Percentiles rank a stretch among this genome's conserved stretches.
phyloP scores from a whole-genome alignment of 2,113 vertebrate species.

The Oryzias melastigma region DNA sequence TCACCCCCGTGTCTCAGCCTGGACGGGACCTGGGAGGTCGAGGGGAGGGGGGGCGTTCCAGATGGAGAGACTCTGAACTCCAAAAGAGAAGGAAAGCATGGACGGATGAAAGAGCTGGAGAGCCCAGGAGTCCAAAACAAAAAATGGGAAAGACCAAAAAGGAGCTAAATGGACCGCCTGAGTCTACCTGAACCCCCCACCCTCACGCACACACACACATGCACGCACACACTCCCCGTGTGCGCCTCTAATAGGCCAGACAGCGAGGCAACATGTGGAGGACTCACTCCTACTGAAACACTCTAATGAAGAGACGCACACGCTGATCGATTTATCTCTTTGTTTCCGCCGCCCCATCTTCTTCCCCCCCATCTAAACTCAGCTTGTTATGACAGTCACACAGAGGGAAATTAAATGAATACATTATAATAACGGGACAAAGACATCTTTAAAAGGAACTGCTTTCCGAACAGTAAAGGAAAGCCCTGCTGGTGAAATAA shows the following conservation, averaged over 20 bases:
- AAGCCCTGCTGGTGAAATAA: not conserved
- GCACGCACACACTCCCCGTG: conserved; percentile 37
- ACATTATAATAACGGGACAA: conserved; percentile 13
- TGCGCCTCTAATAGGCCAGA: conserved; percentile 68
- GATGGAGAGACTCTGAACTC: conserved; percentile 73
- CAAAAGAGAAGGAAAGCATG: conserved; percentile 49
- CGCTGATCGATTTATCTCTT: conserved; percentile 51
- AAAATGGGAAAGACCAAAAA: conserved; percentile 35
- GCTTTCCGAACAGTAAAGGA: too few species aligned
- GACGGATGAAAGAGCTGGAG: conserved; percentile 34
- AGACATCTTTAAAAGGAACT: conserved; percentile 6
- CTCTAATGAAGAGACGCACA: conserved; percentile 74
- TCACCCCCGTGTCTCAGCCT: conserved; percentile 65
- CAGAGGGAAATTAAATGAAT: conserved; percentile 36
- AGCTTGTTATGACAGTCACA: conserved; percentile 27
- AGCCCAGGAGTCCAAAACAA: conserved; percentile 31
- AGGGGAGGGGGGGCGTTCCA: conserved; percentile 37
- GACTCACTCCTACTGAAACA: conserved; percentile 60
- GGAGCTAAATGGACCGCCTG: conserved; percentile 47
- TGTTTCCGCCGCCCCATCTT: conserved; percentile 22
- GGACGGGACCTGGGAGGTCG: conserved; percentile 55
- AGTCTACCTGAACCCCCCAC: conserved; percentile 54
- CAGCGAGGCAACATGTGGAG: conserved; percentile 63
- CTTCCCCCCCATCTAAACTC: conserved; percentile 20
- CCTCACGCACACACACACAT: conserved; percentile 9